Conservation (phyloP, 92 coral and sea anemone genomes). For the Galaxea fascicularis region DNA sequence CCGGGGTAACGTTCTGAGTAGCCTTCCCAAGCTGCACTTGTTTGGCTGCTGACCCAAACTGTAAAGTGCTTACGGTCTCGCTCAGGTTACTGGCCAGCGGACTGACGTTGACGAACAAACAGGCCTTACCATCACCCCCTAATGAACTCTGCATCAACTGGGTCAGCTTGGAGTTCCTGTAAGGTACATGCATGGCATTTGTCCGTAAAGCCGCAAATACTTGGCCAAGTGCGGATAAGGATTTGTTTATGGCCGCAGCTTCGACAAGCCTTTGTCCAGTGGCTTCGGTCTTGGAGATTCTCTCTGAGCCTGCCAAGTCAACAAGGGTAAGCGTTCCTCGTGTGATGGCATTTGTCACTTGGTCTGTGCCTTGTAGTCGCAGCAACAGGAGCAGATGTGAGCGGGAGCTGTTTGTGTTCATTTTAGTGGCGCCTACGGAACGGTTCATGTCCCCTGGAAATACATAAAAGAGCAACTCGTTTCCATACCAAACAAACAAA, state of each 20-base stretch:
- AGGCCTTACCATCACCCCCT: conserved; percentile 94
- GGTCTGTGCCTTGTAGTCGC: conserved; percentile 75
- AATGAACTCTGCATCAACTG: conserved; percentile 86
- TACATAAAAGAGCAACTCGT: too few relatives aligned
- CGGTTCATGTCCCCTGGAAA: conserved; percentile 80
- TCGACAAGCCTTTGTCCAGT: conserved; percentile 93
- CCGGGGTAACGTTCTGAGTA: conserved; percentile 72
- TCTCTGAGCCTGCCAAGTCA: conserved; percentile 90
- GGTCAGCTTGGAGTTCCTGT: conserved; percentile 90
- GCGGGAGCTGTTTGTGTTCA: conserved; percentile 95
- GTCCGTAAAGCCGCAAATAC: conserved; percentile 86
- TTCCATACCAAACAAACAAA: background rate
- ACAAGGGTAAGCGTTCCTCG: conserved; percentile 89
- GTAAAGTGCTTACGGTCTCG: conserved; percentile 85
- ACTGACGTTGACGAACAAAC: conserved; percentile 89
- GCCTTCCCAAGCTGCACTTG: conserved; percentile 94
- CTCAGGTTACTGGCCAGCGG: conserved; percentile 79
- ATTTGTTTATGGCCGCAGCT: conserved; percentile 94
- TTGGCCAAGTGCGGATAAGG: conserved; percentile 89
- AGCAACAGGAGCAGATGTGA: conserved; percentile 84
- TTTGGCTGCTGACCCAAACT: conserved; percentile 87
- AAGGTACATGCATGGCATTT: conserved; percentile 91
- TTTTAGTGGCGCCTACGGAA: conserved; percentile 89
- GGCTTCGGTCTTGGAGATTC: conserved; percentile 92
- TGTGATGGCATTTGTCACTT: conserved; percentile 80